Evolutionary conservation across 1,140 invertebrate genomes (phyloP), one percentile per base, ranked within the genome.

Genomic region (Himalopsyche phryganea): DNA sequence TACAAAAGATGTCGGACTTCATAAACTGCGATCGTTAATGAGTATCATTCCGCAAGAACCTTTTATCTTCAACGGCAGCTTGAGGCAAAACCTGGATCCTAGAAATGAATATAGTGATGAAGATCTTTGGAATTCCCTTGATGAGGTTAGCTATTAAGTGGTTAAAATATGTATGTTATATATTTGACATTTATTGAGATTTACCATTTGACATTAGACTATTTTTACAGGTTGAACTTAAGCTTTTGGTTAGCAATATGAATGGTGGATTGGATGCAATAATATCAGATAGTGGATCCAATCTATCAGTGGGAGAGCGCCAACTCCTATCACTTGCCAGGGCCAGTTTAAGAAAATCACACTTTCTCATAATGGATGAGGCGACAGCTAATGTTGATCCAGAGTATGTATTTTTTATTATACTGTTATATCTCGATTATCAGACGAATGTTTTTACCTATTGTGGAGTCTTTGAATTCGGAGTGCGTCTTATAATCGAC

Each of bases 301-400:
- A 88, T 68, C 81, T 90, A 50, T 89, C 86, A 48, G 82, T 85
- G 44, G 89, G 89, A 0, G 88, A 91, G 68, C 70, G 87, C 6
- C 89, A 92, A 67, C 70, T 91, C 19, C 74, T 91, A 13, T 92
- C 89, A 62, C 71, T 92, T 64, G 89, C 88, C 0, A 72, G 90
- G 40, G 89, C 89, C 0, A 82, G 91, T 19, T 72, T 92, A 0
- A 75, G 81, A 4, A 81, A 86, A 35, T 85, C 86, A 63, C 84
- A 83, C 48, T 82, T 93, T 57, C 73, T 94, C 1, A 80, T 94
- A 11, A 70, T 94, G 47, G 91, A 94, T 70, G 91, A 94, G 72
- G 91, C 91, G 0, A 92, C 91, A 0, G 90, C 91, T 14, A 89
- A 91, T 64, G 88, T 94, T 6, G 91, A 94, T 70, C 81, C 80